phyloP scores from a whole-genome alignment of 1,140 invertebrate species.

The Meloidogyne floridensis region DNA sequence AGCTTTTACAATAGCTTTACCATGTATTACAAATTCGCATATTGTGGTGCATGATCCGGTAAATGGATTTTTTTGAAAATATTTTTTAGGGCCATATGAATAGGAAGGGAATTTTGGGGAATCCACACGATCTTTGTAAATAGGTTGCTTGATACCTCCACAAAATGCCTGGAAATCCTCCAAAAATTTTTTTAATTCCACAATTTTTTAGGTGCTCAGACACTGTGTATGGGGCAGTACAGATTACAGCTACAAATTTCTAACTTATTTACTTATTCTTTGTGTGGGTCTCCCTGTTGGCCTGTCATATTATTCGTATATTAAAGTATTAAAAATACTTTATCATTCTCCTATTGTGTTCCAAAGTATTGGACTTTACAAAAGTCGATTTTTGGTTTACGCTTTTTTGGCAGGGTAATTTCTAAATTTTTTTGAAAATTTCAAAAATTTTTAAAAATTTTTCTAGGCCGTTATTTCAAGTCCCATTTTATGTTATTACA shows the following conservation, averaged over 20 bases:
- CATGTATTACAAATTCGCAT: slow-evolving; percentile 61
- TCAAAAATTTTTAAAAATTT: not conserved
- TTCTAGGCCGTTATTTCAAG: slow-evolving; percentile 63
- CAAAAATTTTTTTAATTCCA: too few species aligned
- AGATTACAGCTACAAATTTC: slow-evolving; percentile 64
- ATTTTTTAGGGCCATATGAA: not conserved
- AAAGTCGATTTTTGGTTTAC: slow-evolving; percentile 62
- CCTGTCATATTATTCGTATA: slow-evolving; percentile 62
- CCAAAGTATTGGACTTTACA: slow-evolving; percentile 64
- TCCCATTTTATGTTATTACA: slow-evolving; percentile 60
- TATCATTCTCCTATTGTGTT: slow-evolving; percentile 65
- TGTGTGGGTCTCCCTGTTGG: slow-evolving; percentile 60
- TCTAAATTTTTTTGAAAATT: not conserved
- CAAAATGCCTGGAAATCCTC: too few species aligned
- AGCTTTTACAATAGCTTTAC: slow-evolving; percentile 60
- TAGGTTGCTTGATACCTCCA: too few species aligned
- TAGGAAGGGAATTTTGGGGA: not conserved
- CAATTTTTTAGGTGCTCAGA: slow-evolving; percentile 19
- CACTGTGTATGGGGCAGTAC: slow-evolving; percentile 58
- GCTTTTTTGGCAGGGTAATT: slow-evolving; percentile 59
- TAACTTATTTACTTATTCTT: slow-evolving; percentile 62
- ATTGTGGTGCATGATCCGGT: slow-evolving; percentile 64
- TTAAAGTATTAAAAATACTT: slow-evolving; percentile 62
- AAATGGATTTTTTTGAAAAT: not conserved
- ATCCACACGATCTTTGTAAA: not conserved